Evolutionary conservation across 2,113 vertebrate species (phyloP).

Genomic region (Lasiurus cinereus): DNA sequence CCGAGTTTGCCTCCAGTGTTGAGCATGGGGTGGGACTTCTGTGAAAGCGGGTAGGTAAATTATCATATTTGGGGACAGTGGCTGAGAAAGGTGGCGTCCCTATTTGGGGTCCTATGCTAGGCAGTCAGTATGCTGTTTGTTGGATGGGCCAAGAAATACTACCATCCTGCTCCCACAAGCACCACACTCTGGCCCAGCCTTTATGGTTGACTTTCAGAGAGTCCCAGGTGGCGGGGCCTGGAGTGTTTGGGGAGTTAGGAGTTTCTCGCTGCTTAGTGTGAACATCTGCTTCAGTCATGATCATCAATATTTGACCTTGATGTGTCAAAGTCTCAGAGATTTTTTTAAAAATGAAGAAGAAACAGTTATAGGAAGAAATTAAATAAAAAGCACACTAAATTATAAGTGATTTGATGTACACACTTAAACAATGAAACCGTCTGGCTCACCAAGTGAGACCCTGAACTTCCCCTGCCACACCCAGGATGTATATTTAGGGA

Average conservation of each 20-base stretch:
- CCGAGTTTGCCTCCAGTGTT: background rate
- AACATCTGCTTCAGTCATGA: background rate
- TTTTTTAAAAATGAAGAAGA: background rate
- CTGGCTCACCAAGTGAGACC: too few species aligned
- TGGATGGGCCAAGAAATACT: background rate
- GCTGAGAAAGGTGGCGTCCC: background rate
- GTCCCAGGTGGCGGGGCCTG: background rate
- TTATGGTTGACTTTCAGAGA: background rate
- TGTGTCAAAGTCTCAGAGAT: background rate
- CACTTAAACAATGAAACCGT: background rate
- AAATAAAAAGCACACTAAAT: background rate
- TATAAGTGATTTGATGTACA: background rate
- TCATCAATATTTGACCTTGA: background rate
- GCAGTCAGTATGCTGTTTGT: background rate
- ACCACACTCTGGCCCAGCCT: background rate
- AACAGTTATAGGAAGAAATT: background rate
- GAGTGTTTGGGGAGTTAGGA: background rate
- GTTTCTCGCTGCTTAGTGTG: too few species aligned
- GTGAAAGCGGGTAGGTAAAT: background rate
- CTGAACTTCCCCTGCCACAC: background rate
- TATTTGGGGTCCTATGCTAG: too few species aligned
- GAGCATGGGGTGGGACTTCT: background rate
- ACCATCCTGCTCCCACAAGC: background rate
- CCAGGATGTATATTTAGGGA: background rate
- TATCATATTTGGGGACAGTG: accelerated